Evolutionary conservation across 2,888 invertebrate species (phyloP), one percentile per base, ranked within the genome.

Genomic region (Drosophila limbata): DNA sequence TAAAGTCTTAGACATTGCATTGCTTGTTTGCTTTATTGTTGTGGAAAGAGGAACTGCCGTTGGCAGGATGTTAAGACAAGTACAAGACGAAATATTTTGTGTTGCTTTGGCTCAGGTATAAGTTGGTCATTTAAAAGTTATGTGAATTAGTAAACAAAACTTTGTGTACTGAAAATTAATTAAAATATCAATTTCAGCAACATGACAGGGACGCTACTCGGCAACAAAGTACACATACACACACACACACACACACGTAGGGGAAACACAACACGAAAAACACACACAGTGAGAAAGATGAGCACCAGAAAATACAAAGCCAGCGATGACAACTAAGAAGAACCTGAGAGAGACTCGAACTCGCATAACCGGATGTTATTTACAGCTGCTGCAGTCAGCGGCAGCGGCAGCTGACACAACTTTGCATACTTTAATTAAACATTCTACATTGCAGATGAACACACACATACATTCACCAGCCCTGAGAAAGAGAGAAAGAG

Each of bases 371-470:
- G 75, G 73, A 84, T 79, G 79, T 84, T 86, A 81, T 84, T 86
- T 84, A 76, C 84, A 71, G 73, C 59, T 62, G 35, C 63, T 72
- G 72, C 64, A 76, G 82, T 71, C 72, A 60, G 67, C 63, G 81
- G 37, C 72, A 60, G 67, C 63, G 81, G 37, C 80, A 81, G 69
- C 73, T 86, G 79, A 55, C 72, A 76, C 82, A 80, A 80, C 76
- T 80, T 84, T 82, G 65, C 80, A 80, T 81, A 79, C 80, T 81
- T 80, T 84, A 84, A 84, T 84, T 84, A 87, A 80, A 80, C 82
- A 86, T 73, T 72, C 52, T 73, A 70, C 73, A 69, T 44, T 73
- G 77, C 79, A 79, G 68, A 75, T 77, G 62, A 47, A 62, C 45
- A 62, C 61, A 69, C 47, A 67, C 48, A 44, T 19, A 45, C n/a